Percentiles rank a stretch among this genome's conserved stretches.
These are phyloP conservation scores for Euura saliciscinereae DNA, from an alignment of 1,140 invertebrate species.

Conservation along the genomic window DNA sequence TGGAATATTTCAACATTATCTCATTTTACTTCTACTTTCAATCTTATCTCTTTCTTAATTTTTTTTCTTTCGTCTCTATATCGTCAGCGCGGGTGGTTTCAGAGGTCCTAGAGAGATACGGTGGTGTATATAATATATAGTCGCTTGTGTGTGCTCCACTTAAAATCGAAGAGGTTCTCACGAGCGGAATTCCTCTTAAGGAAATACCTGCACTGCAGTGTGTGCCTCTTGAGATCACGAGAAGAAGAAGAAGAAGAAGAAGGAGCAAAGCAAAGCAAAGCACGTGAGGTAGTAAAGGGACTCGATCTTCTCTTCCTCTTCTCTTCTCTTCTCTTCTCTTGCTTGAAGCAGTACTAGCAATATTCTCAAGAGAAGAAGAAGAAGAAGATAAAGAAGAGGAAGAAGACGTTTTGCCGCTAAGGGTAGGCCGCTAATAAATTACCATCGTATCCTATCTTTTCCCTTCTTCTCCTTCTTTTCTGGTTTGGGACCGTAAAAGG, in stretches of 20 bases:
- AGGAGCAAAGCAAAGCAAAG: too few species aligned
- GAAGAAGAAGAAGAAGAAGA: too few species aligned
- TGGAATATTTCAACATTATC: not conserved
- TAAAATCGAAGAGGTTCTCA: not conserved
- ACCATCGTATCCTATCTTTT: not conserved
- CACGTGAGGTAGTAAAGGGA: too few species aligned
- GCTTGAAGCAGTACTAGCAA: too few species aligned
- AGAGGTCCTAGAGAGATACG: too few species aligned
- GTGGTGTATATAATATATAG: too few species aligned
- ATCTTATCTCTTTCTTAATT: not conserved
- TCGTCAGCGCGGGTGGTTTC: not conserved
- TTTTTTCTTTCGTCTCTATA: not conserved
- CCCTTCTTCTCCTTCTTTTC: too few species aligned
- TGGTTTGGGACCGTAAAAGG: not conserved
- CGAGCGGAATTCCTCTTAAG: not conserved
- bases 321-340: too few species aligned
- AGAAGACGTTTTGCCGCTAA: not conserved
- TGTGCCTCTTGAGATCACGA: too few species aligned
- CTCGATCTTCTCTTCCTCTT: too few species aligned
- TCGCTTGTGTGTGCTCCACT: not conserved
- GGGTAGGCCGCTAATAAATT: conserved; percentile 1
- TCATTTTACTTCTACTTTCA: not conserved
- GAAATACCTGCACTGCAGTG: not conserved
- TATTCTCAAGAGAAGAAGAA: too few species aligned
- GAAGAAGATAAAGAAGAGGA: not conserved